Evolutionary conservation across 2,113 vertebrate genomes (phyloP).

Genomic region (Rallus limicola): DNA sequence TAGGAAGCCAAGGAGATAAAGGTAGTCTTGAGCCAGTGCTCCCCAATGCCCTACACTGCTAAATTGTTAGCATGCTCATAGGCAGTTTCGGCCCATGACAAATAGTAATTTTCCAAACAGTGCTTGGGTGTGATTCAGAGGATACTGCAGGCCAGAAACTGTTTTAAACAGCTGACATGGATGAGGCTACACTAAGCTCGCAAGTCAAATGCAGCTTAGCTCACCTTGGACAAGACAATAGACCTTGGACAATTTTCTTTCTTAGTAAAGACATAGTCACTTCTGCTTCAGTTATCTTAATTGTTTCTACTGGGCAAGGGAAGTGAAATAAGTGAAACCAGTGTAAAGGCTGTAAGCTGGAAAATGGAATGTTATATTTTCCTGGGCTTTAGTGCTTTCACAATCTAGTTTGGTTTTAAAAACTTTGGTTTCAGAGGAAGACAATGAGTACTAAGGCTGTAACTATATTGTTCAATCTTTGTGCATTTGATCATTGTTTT

Average conservation of each 20-base stretch:
- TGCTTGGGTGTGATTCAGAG: not conserved
- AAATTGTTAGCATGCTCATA: not conserved
- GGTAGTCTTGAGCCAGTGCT: not conserved
- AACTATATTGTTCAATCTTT: not conserved
- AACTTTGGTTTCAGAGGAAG: not conserved
- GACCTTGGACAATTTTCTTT: not conserved
- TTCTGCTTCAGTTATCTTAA: not conserved
- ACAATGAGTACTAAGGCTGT: not conserved
- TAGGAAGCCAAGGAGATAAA: not conserved
- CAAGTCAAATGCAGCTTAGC: not conserved
- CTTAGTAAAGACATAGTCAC: not conserved
- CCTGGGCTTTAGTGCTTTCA: not conserved
- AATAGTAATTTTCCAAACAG: not conserved
- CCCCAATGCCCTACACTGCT: not conserved
- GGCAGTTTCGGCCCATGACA: not conserved
- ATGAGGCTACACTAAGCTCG: not conserved
- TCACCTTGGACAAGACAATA: not conserved
- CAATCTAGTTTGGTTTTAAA: not conserved
- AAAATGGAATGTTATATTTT: not conserved
- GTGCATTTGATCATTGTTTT: not conserved
- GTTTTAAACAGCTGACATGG: not conserved
- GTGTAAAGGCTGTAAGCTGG: not conserved
- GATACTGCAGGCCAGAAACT: not conserved
- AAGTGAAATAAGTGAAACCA: not conserved
- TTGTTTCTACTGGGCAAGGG: not conserved